These are phyloP conservation scores for Circaetus gallicus DNA, from an alignment of 2,113 vertebrate species.

Conservation along the genomic window DNA sequence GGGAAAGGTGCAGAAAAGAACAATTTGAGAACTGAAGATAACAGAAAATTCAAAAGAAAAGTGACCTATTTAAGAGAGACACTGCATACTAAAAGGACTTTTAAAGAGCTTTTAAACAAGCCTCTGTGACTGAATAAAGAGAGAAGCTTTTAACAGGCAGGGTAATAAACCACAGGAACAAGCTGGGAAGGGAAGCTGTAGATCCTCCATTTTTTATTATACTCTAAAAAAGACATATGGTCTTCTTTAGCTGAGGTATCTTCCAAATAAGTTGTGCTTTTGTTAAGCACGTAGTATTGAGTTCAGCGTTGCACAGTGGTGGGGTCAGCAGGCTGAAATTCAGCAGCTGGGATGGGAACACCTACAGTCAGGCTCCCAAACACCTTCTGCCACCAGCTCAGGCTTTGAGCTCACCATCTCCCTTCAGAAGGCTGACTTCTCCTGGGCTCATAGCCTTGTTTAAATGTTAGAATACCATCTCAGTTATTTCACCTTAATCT, in stretches of 20 bases:
- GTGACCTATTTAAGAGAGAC: background rate
- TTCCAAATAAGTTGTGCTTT: background rate
- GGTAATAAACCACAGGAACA: background rate
- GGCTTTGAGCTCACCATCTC: background rate
- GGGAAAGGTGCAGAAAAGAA: background rate
- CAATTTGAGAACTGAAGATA: background rate
- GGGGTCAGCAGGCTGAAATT: background rate
- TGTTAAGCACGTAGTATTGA: background rate
- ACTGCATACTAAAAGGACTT: background rate
- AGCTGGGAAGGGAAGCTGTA: background rate
- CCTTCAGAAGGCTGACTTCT: background rate
- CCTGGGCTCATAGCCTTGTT: background rate
- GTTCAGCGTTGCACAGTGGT: background rate
- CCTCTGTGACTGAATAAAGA: background rate
- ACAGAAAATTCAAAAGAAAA: background rate
- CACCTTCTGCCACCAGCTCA: background rate
- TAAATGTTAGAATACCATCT: background rate
- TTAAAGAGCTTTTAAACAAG: slow-evolving; percentile 1
- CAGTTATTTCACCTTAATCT: background rate
- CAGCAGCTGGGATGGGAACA: background rate
- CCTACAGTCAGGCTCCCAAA: fast-evolving
- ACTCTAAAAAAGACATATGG: background rate
- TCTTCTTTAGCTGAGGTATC: too few relatives aligned
- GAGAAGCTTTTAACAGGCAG: slow-evolving; percentile 1
- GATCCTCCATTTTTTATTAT: background rate